phyloP scores from a whole-genome alignment of 2,888 invertebrate genomes.

The Protonemura montana region DNA sequence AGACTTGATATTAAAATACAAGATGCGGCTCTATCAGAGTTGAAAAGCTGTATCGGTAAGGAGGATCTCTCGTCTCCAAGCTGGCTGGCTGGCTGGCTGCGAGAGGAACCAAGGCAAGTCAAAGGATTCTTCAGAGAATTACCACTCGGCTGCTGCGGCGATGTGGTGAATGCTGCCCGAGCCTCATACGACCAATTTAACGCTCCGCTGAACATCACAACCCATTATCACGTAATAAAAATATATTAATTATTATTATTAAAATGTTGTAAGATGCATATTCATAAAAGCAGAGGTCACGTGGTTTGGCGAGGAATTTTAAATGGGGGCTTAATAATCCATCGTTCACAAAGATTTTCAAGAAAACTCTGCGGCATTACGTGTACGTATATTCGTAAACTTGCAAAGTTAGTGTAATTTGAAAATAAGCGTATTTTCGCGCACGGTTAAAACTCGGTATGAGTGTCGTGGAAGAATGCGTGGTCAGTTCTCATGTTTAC shows the following conservation, averaged over 20 bases:
- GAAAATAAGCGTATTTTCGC: background rate
- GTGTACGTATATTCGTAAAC: background rate
- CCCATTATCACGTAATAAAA: background rate
- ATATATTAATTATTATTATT: background rate
- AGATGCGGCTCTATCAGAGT: background rate
- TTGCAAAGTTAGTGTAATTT: background rate
- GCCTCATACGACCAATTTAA: background rate
- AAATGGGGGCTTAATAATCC: background rate
- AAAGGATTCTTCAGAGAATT: background rate
- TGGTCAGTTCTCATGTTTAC: constrained; percentile 7
- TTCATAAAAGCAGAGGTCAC: background rate
- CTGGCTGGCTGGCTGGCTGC: background rate
- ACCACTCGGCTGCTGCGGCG: background rate
- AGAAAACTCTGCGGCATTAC: background rate
- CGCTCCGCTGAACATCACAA: background rate
- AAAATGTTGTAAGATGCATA: background rate
- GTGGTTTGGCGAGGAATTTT: background rate
- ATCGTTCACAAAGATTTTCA: background rate
- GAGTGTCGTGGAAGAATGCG: background rate
- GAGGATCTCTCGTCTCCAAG: background rate
- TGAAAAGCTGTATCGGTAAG: background rate
- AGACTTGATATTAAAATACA: background rate
- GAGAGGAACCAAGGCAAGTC: background rate
- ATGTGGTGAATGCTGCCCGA: background rate
- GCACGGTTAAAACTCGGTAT: no score